Evolutionary conservation across 2,888 invertebrate species (phyloP), one percentile per base, ranked within the genome.

Genomic region (Gymnoscelis rufifasciata): DNA sequence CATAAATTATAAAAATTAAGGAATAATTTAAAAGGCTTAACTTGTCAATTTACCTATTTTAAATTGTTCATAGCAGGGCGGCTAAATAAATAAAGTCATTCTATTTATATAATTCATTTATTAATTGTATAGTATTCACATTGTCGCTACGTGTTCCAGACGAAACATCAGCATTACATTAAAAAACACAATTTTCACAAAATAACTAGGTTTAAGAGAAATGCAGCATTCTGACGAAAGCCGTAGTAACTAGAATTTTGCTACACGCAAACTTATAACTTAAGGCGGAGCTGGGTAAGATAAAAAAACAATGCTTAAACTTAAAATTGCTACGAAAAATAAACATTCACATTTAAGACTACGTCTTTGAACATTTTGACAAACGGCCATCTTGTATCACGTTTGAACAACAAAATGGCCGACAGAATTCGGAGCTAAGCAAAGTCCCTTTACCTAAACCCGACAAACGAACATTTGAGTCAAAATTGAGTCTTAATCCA

Each of bases 61-160:
- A 19, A 19, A 5, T 19, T 3, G 3, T 19, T 19, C 26, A 31
- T 31, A 14, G 8, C 12, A 6, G 1, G 13, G 27, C 31, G 14
- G 12, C 14, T 38, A 13, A n/a, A 28, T 67, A 59, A 60, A 62
- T 33, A 54, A 57, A 62, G 63, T 60, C 45, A 31, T 50, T 56
- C 63, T 71, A 74, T 83, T 86, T 87, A 84, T 87, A 87, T 87
- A 87, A 87, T 87, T 87, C 84, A 87, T 88, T 88, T 88, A 88
- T 88, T 88, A 87, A 83, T 81, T 82, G 80, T 83, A 83, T 81
- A 83, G 77, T 87, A 86, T 88, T 86, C 88, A 88, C 87, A 88
- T 83, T 78, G 77, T 80, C 73, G 82, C 84, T 78, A 79, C 71
- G 72, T 69, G 79, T 84, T 80, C 71, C 86, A 78, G 71, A 71